phyloP scores from a whole-genome alignment of 2,888 invertebrate genomes.

The Vanessa cardui region DNA sequence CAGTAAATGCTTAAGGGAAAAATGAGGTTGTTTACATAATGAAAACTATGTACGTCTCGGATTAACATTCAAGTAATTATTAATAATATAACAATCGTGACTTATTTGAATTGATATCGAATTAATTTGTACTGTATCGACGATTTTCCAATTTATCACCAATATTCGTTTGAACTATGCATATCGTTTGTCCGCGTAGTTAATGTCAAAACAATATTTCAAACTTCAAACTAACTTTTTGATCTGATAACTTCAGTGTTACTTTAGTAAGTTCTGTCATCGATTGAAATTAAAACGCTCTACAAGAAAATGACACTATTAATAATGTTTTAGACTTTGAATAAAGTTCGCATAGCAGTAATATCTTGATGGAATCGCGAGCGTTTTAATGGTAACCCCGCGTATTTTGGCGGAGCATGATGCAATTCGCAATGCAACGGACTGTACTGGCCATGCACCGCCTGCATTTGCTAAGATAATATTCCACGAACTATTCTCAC shows the following conservation, averaged over 20 bases:
- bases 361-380: constrained; percentile 37
- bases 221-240: constrained; percentile 7
- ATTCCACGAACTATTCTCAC: constrained; percentile 25
- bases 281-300: not conserved
- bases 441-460: constrained; percentile 32
- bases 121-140: no score
- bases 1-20: not conserved
- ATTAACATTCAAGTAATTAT: no score
- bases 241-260: not conserved
- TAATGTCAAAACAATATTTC: not conserved
- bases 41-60: no score
- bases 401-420: constrained; percentile 43
- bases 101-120: no score
- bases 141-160: no score
- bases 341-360: constrained; percentile 43
- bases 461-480: constrained; percentile 26
- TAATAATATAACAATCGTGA: no score
- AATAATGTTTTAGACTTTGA: constrained; percentile 5
- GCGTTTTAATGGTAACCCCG: constrained; percentile 39
- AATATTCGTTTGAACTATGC: no score
- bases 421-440: constrained; percentile 49
- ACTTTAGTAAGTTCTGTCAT: not conserved
- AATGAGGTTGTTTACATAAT: not conserved
- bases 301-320: not conserved
- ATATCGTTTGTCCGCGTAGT: not conserved